A percentile compares a stretch with the other conserved stretches of the same genome.
phyloP scores from a whole-genome alignment of 2,888 invertebrate species.

The Caenorhabditis sp. region DNA sequence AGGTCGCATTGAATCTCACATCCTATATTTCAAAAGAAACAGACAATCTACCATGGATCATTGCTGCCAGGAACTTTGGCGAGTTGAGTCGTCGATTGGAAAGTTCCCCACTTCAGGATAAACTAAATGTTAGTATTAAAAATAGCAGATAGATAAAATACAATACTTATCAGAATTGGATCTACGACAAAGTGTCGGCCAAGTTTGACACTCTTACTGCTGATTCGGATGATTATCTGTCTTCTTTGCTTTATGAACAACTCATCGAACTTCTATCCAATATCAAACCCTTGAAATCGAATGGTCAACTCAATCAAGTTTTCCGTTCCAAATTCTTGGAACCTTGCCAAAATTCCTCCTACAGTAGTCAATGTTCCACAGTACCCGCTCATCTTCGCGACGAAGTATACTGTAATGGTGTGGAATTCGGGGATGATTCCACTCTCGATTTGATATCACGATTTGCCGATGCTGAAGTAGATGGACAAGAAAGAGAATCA shows the following conservation, averaged over 20 bases:
- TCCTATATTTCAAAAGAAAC: constrained; percentile 17
- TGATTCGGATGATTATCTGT: constrained; percentile 16
- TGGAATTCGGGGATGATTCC: constrained; percentile 45
- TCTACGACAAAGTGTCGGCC: constrained; percentile 20
- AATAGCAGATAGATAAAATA: no score
- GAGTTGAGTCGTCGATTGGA: constrained; percentile 26
- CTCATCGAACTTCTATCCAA: constrained; percentile 30
- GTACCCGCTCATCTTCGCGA: constrained; percentile 46
- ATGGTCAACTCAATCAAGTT: constrained; percentile 15
- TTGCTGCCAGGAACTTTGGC: constrained; percentile 19
- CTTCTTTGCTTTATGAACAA: constrained; percentile 9
- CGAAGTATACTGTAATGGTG: constrained; percentile 52
- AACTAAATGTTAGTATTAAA: constrained; percentile 22
- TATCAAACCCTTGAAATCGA: constrained; percentile 32
- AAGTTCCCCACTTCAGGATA: constrained; percentile 28
- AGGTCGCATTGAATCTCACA: constrained; percentile 54
- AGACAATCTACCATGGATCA: constrained; percentile 27
- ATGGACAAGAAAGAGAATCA: constrained; percentile 23
- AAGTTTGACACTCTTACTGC: constrained; percentile 24
- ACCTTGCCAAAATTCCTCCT: constrained; percentile 19
- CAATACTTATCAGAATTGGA: constrained; percentile 28
- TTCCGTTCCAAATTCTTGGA: constrained; percentile 30
- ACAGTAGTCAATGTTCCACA: constrained; percentile 49
- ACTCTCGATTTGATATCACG: constrained; percentile 30
- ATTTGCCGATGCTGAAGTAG: constrained; percentile 35